phyloP scores from a whole-genome alignment of 2,797 vertebrate genomes.

The Anas bahamensis region DNA sequence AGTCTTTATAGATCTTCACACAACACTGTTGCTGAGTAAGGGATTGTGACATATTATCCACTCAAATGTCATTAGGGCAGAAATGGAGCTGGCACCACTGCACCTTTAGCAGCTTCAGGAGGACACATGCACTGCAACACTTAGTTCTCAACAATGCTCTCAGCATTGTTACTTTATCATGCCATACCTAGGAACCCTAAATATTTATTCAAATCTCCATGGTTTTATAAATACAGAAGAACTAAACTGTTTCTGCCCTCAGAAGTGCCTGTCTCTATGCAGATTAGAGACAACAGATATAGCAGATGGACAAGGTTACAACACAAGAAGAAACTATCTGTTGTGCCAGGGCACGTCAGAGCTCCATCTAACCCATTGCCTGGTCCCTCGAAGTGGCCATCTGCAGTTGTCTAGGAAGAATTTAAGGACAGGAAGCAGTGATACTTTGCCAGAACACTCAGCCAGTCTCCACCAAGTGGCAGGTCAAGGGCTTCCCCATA shows the following conservation, averaged over 20 bases:
- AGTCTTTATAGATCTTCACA: background rate
- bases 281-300: background rate
- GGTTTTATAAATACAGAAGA: background rate
- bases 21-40: rapidly evolving
- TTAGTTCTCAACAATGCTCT: background rate
- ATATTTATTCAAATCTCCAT: background rate
- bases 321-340: background rate
- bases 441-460: background rate
- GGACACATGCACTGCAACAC: background rate
- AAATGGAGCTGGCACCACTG: background rate
- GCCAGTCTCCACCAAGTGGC: background rate
- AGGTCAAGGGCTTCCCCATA: background rate
- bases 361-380: background rate
- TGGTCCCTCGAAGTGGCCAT: background rate
- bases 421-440: background rate
- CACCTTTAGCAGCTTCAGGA: background rate
- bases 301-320: background rate
- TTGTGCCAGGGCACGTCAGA: background rate
- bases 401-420: background rate
- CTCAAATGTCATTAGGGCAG: background rate
- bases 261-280: background rate
- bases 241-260: background rate
- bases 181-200: background rate
- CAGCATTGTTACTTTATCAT: background rate
- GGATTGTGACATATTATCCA: background rate